Evolutionary conservation across 2,797 vertebrate species (phyloP).

Genomic region (Cyclura pinguis): DNA sequence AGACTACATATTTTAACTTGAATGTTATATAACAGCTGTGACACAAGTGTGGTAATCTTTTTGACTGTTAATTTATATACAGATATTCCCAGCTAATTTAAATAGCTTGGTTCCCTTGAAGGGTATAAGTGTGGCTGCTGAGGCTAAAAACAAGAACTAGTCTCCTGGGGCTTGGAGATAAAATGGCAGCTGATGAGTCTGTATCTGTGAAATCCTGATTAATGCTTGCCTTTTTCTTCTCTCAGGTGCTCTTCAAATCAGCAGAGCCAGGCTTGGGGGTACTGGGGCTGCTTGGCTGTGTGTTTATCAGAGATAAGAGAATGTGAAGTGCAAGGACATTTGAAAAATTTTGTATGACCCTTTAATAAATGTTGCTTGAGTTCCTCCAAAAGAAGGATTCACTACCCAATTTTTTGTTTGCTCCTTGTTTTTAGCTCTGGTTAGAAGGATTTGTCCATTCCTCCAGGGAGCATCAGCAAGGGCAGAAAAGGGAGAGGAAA

Average conservation of each 20-base stretch:
- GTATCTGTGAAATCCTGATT: constrained; percentile 26
- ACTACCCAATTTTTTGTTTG: background rate
- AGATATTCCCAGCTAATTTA: constrained; percentile 13
- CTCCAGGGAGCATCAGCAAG: background rate
- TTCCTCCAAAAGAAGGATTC: background rate
- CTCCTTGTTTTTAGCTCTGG: background rate
- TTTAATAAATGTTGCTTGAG: background rate
- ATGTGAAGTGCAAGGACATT: background rate
- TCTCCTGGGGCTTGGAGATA: constrained; percentile 15
- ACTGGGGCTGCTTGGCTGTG: constrained; percentile 1
- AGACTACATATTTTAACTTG: constrained; percentile 17
- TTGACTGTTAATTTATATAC: constrained; percentile 22
- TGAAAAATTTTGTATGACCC: background rate
- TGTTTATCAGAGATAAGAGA: constrained; percentile 30
- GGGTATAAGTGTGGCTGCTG: constrained; percentile 3
- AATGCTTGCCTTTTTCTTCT: background rate
- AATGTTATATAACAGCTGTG: constrained; percentile 18
- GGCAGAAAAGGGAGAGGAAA: background rate
- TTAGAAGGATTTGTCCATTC: background rate
- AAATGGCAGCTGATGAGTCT: constrained; percentile 21
- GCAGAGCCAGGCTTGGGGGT: constrained; percentile 12
- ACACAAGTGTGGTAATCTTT: constrained; percentile 31
- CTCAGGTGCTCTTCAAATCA: constrained; percentile 17
- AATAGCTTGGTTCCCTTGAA: constrained; percentile 5
- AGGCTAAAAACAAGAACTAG: constrained; percentile 14